Evolutionary conservation across 2,113 vertebrate species (phyloP).

Genomic region (Hassar affinis): DNA sequence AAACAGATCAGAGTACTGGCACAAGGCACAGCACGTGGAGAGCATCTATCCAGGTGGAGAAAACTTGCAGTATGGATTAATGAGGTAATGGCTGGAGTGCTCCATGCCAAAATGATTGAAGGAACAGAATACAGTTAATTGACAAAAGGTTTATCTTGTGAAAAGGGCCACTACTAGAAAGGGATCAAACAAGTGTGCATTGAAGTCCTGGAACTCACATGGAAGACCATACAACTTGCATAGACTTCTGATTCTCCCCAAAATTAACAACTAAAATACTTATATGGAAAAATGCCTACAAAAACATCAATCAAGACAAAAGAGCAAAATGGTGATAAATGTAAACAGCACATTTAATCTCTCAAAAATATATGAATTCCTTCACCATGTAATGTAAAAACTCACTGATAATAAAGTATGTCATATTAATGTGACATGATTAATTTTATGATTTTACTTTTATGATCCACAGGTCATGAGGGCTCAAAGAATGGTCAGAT

Average conservation of each 20-base stretch:
- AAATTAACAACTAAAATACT: not conserved
- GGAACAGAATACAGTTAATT: not conserved
- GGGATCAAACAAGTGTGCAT: not conserved
- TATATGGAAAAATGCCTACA: not conserved
- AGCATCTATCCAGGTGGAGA: conserved; percentile 6
- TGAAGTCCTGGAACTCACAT: not conserved
- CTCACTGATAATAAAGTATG: not conserved
- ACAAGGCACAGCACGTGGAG: conserved; percentile 10
- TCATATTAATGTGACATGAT: not conserved
- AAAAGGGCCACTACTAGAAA: not conserved
- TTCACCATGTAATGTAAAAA: not conserved
- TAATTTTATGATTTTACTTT: not conserved
- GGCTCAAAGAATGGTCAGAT: not conserved
- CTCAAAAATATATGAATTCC: not conserved
- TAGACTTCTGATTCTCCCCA: not conserved
- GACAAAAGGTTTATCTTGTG: not conserved
- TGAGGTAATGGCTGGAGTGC: not conserved
- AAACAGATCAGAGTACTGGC: conserved; percentile 41
- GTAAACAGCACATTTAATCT: not conserved
- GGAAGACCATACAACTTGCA: not conserved
- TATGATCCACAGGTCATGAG: not conserved
- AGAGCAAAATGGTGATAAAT: not conserved
- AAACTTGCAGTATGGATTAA: conserved; percentile 3
- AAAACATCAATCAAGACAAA: not conserved
- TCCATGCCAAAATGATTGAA: not conserved